Evolutionary conservation across 2,113 vertebrate species (phyloP), one percentile per base, ranked within the genome.

Genomic region (Prochilodus magdalenae): DNA sequence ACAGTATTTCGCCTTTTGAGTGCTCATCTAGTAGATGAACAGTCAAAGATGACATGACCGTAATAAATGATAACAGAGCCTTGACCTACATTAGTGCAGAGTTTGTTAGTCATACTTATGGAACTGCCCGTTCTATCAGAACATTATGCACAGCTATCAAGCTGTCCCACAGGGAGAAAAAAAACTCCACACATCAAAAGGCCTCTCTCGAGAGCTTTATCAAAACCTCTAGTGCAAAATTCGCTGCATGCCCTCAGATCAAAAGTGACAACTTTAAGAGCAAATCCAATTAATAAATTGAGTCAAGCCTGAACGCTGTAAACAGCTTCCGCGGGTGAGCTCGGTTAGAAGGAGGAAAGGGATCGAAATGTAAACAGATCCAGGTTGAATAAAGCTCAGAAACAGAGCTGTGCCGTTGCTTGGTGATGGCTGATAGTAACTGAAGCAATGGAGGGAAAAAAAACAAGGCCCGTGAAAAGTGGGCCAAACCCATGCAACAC

Each of bases 391-490:
- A 20, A 47, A 79, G 51, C n/a, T 27, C 18, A 44, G 63, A 24
- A 78, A 63, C 73, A 24, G 75, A 24, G 40, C 29, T 6, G 36
- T 74, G 59, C 57, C 47, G 62, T 84, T 88, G 73, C 75, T 62
- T 77, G 75, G 83, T 8, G 51, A 83, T 86, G 70, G 73, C 33
- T 16, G 36, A 30, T 67, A 79, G 82, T 77, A 86, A 80, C 66
- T 80, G 53, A 73, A 86, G 78, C 82, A 40, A 30, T 73, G 33
- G 51, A 60, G 29, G 30, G 22, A 47, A 53, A 22, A 59, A 18
- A 59, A 30, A 27, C 20, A 62, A 71, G 59, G 26, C 55, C 49
- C 78, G 70, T 82, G 16, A 29, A 77, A 86, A 84, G 73, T 86
- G 62, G 76, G 62, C 51, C 72, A 79, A 59, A 49, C 75, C 40